Evolutionary conservation across 2,888 invertebrate species (phyloP).

Genomic region (Caenorhabditis sp.): DNA sequence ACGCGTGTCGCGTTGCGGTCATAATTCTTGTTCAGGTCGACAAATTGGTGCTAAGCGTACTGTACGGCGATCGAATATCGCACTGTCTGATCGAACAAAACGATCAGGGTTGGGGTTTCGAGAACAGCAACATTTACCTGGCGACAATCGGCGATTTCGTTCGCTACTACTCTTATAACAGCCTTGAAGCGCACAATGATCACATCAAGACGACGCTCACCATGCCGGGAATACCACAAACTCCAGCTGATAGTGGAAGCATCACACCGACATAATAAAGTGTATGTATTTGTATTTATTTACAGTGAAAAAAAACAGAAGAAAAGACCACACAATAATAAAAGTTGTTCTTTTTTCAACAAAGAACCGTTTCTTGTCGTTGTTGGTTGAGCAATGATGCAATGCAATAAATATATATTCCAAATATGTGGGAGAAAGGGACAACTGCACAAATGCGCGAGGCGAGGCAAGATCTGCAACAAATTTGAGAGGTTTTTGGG

Average conservation of each 20-base stretch:
- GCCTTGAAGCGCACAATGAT: constrained; percentile 65
- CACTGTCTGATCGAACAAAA: constrained; percentile 71
- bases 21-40: constrained; percentile 10
- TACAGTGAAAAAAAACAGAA: neutral
- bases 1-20: too few species aligned
- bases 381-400: too few species aligned
- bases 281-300: too few species aligned
- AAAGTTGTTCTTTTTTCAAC: constrained; percentile 28
- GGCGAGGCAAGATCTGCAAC: constrained; percentile 37
- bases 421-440: constrained; percentile 18
- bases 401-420: constrained; percentile 17
- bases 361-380: constrained; percentile 17
- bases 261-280: constrained; percentile 8
- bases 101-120: constrained; percentile 66
- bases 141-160: constrained; percentile 66
- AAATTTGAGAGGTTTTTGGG: too few species aligned
- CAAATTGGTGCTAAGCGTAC: constrained; percentile 48
- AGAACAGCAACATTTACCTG: constrained; percentile 60
- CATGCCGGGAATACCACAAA: constrained; percentile 15
- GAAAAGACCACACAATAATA: neutral
- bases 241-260: neutral
- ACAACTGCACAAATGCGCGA: constrained; percentile 1
- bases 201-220: constrained; percentile 34
- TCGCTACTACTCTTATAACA: constrained; percentile 60
- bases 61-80: constrained; percentile 44